Evolutionary conservation across 1,140 invertebrate genomes (phyloP), one percentile per base, ranked within the genome.

Genomic region (Achroia grisella): DNA sequence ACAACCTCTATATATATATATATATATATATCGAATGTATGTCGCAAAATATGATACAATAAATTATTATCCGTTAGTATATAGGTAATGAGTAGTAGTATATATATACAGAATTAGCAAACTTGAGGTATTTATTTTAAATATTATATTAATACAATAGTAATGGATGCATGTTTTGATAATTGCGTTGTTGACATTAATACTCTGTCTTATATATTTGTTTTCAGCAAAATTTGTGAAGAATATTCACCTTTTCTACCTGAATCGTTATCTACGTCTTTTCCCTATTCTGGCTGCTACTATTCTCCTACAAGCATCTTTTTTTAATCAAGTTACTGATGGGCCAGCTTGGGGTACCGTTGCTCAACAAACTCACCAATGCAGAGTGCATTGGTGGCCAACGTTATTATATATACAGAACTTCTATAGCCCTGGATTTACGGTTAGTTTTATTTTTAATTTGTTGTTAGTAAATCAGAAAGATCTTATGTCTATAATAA

Each of bases 261-360:
- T 90, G 36, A 86, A 87, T 62, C 76, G 88, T 9, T 79, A 87
- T 2, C 58, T 88, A 4, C 87, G 89, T 4, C 71, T 92, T 52
- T 91, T 90, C 0, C 90, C 90, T 0, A 62, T 90, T 6, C 80
- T 91, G 28, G 89, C 87, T 12, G 79, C 88, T 0, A 71, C 87
- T 0, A 61, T 91, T 3, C 70, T 90, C 10, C 81, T 89, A 3
- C 86, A 87, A 40, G 80, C 87, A 33, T 87, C 88, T 1, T 61
- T 89, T 2, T 76, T 87, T n/a, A 75, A 86, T 33, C 88, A 88
- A 45, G 44, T 90, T 0, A 84, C 87, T 1, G 85, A 86, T 32
- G 91, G 91, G 1, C 90, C 91, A n/a, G 70, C 83, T 41, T 91
- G 89, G 89, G 8, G 32, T 6, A 27, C 23, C 0, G 58, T 70